Percentiles rank a stretch among this genome's conserved stretches.
Conservation (phyloP, 2,797 vertebrate species). For the Sciurus vulgaris region DNA sequence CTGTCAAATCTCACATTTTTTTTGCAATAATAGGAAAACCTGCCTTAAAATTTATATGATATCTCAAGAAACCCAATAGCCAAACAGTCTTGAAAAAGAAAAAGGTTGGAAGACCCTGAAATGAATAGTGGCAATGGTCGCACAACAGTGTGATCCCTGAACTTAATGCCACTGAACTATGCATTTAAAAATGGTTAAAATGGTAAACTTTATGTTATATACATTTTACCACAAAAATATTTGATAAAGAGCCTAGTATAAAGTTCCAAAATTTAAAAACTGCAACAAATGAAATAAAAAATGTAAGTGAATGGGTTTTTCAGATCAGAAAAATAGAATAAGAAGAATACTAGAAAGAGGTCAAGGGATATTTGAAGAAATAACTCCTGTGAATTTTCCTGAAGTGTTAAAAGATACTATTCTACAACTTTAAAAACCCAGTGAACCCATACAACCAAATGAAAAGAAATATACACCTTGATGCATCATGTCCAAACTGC, state of each 20-base stretch:
- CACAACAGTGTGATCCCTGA: not conserved
- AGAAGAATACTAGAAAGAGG: not conserved
- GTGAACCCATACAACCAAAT: not conserved
- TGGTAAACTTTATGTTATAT: not conserved
- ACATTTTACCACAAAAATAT: not conserved
- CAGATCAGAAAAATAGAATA: not conserved
- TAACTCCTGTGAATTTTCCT: not conserved
- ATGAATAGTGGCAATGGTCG: no score
- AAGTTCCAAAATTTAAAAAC: not conserved
- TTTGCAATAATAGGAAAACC: not conserved
- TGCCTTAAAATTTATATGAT: not conserved
- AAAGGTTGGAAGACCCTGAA: not conserved
- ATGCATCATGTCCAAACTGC: not conserved
- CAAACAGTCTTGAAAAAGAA: not conserved
- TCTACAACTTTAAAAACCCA: not conserved
- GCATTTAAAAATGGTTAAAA: not conserved
- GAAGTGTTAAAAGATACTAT: not conserved
- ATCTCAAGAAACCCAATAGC: not conserved
- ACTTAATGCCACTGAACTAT: not conserved
- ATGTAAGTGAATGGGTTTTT: not conserved
- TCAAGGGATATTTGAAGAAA: not conserved
- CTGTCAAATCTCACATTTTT: not conserved
- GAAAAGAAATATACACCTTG: not conserved
- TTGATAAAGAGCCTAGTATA: not conserved
- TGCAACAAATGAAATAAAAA: not conserved